Conservation (phyloP, 2,888 invertebrate species). For the Tanytarsus gracilentus region DNA sequence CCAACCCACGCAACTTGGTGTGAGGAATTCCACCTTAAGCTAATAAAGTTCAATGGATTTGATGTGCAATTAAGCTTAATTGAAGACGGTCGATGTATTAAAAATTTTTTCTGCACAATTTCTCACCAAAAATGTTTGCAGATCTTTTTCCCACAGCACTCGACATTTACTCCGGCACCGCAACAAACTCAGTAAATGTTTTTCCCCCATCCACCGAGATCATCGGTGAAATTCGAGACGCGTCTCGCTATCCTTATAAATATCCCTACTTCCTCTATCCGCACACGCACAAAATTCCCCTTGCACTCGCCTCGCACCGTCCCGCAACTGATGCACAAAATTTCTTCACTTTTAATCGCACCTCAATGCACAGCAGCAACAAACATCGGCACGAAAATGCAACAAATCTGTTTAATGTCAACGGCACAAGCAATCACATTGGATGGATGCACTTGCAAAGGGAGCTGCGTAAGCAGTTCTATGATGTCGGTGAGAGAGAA, state of each 20-base stretch:
- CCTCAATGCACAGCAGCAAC: conserved; percentile 1
- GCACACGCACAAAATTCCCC: conserved; percentile 41
- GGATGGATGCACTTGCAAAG: neutral
- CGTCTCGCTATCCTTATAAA: conserved; percentile 47
- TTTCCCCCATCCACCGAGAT: conserved; percentile 45
- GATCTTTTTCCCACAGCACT: conserved; percentile 47
- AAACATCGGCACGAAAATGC: too few relatives aligned
- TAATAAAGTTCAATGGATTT: too few relatives aligned
- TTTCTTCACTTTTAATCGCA: conserved; percentile 6
- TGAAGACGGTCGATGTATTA: neutral
- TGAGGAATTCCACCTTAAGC: too few relatives aligned
- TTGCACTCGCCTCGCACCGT: conserved; percentile 44
- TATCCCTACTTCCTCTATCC: conserved; percentile 55
- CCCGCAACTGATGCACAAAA: conserved; percentile 32
- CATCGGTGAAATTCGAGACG: conserved; percentile 49
- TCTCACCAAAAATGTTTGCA: conserved; percentile 41
- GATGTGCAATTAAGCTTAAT: neutral
- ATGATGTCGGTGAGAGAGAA: conserved; percentile 2
- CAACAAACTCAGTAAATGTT: conserved; percentile 48
- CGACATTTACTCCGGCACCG: conserved; percentile 49
- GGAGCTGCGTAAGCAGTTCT: neutral
- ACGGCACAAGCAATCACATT: neutral
- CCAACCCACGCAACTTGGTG: too few relatives aligned
- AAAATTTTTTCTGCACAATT: too few relatives aligned
- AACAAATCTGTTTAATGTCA: neutral